phyloP scores from a whole-genome alignment of 2,797 vertebrate species.

The Coregonus ussuriensis region DNA sequence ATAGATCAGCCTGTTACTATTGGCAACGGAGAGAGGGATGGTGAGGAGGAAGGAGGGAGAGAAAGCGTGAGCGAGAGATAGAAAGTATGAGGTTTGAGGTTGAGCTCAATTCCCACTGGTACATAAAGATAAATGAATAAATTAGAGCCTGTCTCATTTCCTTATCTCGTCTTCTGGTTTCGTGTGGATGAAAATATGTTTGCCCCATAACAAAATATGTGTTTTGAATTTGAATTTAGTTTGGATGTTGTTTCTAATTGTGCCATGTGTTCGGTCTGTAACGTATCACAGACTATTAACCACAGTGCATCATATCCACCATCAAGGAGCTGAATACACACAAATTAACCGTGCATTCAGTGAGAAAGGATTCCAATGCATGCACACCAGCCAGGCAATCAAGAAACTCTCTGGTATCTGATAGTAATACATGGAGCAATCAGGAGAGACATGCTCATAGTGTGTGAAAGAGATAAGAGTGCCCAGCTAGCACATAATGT shows the following conservation, averaged over 20 bases:
- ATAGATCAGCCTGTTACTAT: constrained; percentile 24
- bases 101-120: constrained; percentile 15
- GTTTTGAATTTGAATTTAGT: constrained; percentile 10
- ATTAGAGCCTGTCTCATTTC: constrained; percentile 3
- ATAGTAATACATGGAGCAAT: not conserved
- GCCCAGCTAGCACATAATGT: not conserved
- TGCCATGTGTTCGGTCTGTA: not conserved
- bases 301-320: not conserved
- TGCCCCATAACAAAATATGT: constrained; percentile 1
- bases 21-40: constrained; percentile 8
- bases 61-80: not conserved
- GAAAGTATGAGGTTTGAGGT: constrained; percentile 4
- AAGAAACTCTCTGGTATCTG: constrained; percentile 10
- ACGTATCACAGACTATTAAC: not conserved
- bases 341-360: constrained; percentile 9
- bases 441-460: constrained; percentile 6
- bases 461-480: not conserved
- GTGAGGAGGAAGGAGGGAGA: not conserved
- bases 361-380: not conserved
- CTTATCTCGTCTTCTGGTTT: constrained; percentile 1
- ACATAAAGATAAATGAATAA: constrained; percentile 18
- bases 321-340: constrained; percentile 1
- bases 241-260: constrained; percentile 9
- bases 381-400: constrained; percentile 5
- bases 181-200: constrained; percentile 4